Conservation (phyloP, 2,113 vertebrate genomes). For the Pandion haliaetus region DNA sequence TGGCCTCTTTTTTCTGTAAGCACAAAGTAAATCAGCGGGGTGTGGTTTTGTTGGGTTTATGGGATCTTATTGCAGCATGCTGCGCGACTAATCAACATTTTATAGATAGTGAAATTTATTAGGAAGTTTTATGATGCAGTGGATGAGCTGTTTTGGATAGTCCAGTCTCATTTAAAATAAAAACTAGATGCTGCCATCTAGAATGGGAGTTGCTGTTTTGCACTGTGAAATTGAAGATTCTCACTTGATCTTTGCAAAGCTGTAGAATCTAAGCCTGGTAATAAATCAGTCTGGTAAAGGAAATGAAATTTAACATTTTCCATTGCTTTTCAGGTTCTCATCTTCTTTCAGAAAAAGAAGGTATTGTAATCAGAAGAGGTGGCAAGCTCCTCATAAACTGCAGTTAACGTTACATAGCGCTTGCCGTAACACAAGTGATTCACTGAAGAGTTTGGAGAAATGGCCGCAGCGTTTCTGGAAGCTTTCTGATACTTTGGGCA, state of each 20-base stretch:
- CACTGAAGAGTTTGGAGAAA: background rate
- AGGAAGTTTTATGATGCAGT: background rate
- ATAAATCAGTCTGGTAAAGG: background rate
- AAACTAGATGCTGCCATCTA: background rate
- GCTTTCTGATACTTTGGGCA: background rate
- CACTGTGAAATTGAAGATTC: background rate
- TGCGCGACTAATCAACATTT: background rate
- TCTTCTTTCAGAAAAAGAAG: background rate
- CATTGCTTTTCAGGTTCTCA: background rate
- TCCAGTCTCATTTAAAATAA: background rate
- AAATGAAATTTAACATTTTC: background rate
- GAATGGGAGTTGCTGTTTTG: background rate
- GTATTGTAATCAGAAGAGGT: background rate
- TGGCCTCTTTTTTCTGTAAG: background rate
- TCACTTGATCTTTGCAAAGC: fast-evolving
- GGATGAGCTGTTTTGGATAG: background rate
- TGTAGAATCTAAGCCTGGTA: background rate
- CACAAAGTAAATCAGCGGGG: background rate
- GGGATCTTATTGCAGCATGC: slow-evolving; percentile 1
- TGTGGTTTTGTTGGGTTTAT: background rate
- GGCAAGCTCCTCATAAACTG: background rate
- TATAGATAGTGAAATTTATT: slow-evolving; percentile 1
- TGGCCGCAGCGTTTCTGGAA: background rate
- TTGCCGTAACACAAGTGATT: fast-evolving
- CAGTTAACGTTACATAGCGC: background rate